Evolutionary conservation across 2,888 invertebrate species (phyloP), one percentile per base, ranked within the genome.

Genomic region (Agrilus cyanescens): DNA sequence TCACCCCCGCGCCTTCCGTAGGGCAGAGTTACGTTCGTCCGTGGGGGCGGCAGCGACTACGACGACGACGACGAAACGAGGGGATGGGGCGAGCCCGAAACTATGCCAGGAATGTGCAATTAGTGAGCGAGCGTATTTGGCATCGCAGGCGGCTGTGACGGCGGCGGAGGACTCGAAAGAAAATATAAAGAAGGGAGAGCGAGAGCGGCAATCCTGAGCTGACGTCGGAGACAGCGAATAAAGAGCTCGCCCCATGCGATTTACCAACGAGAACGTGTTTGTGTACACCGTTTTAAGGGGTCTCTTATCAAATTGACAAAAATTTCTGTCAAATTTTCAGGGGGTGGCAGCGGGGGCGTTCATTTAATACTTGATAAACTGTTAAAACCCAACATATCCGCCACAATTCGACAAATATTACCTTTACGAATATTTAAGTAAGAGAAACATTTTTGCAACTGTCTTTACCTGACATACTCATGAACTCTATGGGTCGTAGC

Each of bases 91-190:
- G 74, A 78, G 79, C 76, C 76, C 80, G 81, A 84, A 87, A 87
- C 86, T 87, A 87, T 87, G 86, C 85, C 83, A 87, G 85, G 87
- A 88, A 87, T 88, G 86, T 85, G 85, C 86, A 87, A 88, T 89
- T 87, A 87, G 86, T 85, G 85, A 82, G 78, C 80, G 78, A 76
- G 75, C 79, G 76, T 73, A 75, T 74, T 47, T 48, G 71, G 72
- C 71, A 71, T 70, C 66, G 69, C 66, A 67, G 68, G 54, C 56
- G 57, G 57, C 57, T 52, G 47, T 51, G 67, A 70, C 69, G 69
- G 57, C 54, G 70, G 48, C 44, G 45, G 43, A 49, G 49, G 50
- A 53, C 55, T 51, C 68, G 72, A 75, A 76, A 76, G 77, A 77
- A 77, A 76, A 76, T 76, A 77, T 77, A 77, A 76, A 76, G 76